Percentiles rank a stretch among this genome's conserved stretches.
Evolutionary conservation across 1,140 invertebrate species (phyloP).

Genomic region (Cydia strobilella): DNA sequence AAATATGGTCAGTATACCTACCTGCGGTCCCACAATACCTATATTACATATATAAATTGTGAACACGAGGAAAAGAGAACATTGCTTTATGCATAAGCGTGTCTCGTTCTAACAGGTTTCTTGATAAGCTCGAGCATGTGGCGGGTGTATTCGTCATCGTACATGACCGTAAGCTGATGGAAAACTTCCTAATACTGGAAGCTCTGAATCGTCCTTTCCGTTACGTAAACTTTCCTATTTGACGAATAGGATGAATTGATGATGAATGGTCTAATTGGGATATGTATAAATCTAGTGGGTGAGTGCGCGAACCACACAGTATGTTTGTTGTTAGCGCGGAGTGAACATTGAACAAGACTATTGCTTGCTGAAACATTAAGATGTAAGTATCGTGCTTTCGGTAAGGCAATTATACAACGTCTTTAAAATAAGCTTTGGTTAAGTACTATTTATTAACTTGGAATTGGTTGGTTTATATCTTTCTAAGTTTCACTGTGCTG

Average conservation of each 20-base stretch:
- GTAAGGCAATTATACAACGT: not conserved
- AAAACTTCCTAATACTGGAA: conserved; percentile 14
- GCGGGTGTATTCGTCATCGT: conserved; percentile 10
- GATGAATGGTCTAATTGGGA: conserved; percentile 25
- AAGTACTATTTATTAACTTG: too few relatives aligned
- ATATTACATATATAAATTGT: conserved; percentile 7
- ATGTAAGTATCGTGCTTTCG: conserved; percentile 3
- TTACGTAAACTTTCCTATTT: conserved; percentile 28
- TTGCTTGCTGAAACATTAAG: not conserved
- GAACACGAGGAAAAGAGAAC: conserved; percentile 5
- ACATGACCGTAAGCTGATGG: conserved; percentile 11
- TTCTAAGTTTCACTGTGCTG: too few relatives aligned
- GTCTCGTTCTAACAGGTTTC: conserved; percentile 21
- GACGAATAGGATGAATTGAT: not conserved
- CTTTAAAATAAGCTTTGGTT: too few relatives aligned
- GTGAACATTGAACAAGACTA: conserved; percentile 1
- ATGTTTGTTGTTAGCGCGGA: conserved; percentile 23
- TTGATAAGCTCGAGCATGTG: not conserved
- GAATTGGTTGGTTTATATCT: too few relatives aligned
- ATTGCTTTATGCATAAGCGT: conserved; percentile 3
- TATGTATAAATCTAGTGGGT: conserved; percentile 5
- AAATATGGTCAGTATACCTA: conserved; percentile 8
- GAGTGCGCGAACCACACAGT: not conserved
- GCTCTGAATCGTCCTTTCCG: conserved; percentile 20
- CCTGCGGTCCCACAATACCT: conserved; percentile 10